Percentiles rank a stretch among this genome's conserved stretches.
phyloP scores from a whole-genome alignment of 2,113 vertebrate species.

The Ceratotherium simum region DNA sequence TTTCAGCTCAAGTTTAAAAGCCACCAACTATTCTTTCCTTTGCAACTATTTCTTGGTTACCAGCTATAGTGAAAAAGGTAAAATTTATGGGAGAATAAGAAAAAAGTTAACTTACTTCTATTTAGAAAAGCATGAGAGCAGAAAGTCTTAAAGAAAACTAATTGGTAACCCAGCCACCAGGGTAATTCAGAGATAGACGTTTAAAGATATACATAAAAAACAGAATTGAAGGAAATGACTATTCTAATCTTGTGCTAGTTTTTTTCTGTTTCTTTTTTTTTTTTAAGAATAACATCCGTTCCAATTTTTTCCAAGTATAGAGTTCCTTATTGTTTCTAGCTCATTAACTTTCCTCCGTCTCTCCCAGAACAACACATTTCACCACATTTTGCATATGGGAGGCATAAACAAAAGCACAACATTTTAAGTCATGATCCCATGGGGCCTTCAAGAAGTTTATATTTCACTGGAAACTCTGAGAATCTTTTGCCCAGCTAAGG shows the following conservation, averaged over 20 bases:
- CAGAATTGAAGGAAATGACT: conserved; percentile 63
- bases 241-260: conserved; percentile 53
- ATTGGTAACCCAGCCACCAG: background rate
- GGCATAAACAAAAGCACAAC: conserved; percentile 68
- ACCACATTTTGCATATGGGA: conserved; percentile 64
- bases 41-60: conserved; percentile 18
- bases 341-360: conserved; percentile 62
- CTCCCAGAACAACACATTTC: conserved; percentile 64
- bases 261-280: background rate
- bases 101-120: background rate
- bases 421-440: conserved; percentile 67
- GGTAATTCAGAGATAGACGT: conserved; percentile 45
- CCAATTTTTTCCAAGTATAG: conserved; percentile 32
- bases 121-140: conserved; percentile 43
- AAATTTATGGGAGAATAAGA: background rate
- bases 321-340: conserved; percentile 67
- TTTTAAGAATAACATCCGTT: conserved; percentile 44
- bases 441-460: conserved; percentile 63
- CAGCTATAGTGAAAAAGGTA: background rate
- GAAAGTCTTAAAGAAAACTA: conserved; percentile 49
- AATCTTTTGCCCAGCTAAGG: conserved; percentile 56
- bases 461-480: conserved; percentile 78
- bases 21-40: background rate
- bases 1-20: conserved; percentile 55
- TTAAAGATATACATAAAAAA: conserved; percentile 13